Evolutionary conservation across 2,888 invertebrate species (phyloP), one percentile per base, ranked within the genome.

Genomic region (Tipula helvola): DNA sequence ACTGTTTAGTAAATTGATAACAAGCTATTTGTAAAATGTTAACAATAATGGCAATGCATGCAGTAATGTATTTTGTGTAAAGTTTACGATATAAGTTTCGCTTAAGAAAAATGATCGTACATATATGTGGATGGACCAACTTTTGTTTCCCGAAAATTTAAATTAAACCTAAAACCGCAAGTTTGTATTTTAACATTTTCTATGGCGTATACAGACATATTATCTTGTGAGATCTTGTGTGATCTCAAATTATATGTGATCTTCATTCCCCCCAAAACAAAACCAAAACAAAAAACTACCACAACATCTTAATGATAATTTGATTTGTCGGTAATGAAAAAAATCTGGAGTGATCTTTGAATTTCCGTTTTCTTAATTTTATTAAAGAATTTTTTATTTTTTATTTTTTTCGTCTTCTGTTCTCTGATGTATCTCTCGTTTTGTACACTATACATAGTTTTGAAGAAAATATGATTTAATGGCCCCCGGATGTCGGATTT

Each of bases 261-360:
- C 71, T 71, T 71, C 71, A 10, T 12, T 71, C 28, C 28, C 10
- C 71, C 71, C 2, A 28, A 18, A 57, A 39, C 1, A 39, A 39
- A 39, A n/a, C n/a, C n/a, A n/a, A 28, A 28, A 39, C 5, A 3
- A 39, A 39, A 57, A 16, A 2, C 10, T 28, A 71, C 71, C 71
- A 71, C 71, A 71, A 71, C 10, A 71, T 71, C 71, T 28, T 71
- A 71, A 71, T 71, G 71, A 71, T 71, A 71, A 71, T 71, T 71
- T 71, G 71, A 71, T 71, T 71, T 71, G 71, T 71, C 71, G 28
- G 71, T 71, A 71, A 71, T 71, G 71, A 71, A 71, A 71, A 57
- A 18, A 39, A 84, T 84, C 36, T 84, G 84, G 84, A 84, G 84
- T 84, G 84, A 84, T 84, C 84, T 84, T 84, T 84, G 84, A 84